These are phyloP conservation scores for Anguilla japonica DNA, from an alignment of 2,113 vertebrate species.

Conservation along the genomic window DNA sequence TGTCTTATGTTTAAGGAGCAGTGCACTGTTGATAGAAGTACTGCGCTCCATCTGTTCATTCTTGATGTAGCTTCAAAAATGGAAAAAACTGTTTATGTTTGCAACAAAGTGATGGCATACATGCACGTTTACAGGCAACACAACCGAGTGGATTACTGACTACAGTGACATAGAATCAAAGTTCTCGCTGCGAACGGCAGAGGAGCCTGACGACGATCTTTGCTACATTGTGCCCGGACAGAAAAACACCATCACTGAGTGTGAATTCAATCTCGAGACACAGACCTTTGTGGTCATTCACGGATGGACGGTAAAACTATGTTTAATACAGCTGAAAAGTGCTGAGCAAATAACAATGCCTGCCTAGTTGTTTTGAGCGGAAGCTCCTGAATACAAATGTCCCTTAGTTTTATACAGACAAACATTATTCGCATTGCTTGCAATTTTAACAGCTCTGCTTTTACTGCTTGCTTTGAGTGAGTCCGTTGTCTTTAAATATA, in stretches of 20 bases:
- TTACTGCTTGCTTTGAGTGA: too few relatives aligned
- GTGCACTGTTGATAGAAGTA: neutral
- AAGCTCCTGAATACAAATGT: too few relatives aligned
- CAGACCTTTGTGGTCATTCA: constrained; percentile 93
- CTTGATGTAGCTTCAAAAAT: neutral
- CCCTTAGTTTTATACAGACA: too few relatives aligned
- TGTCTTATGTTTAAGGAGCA: neutral
- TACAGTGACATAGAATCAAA: constrained; percentile 82
- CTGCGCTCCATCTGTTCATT: neutral
- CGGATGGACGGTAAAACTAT: constrained; percentile 86
- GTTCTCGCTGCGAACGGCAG: constrained; percentile 82
- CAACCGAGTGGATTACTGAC: constrained; percentile 62
- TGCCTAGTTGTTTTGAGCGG: too few relatives aligned
- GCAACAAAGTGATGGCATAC: neutral
- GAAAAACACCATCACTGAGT: constrained; percentile 73
- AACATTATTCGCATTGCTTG: neutral
- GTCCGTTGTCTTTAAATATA: too few relatives aligned
- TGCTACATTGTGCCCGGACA: constrained; percentile 85
- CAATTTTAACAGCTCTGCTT: neutral
- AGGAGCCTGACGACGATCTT: constrained; percentile 81
- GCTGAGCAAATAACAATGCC: neutral
- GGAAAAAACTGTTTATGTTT: neutral
- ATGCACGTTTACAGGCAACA: constrained; percentile 56
- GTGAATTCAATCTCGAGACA: constrained; percentile 81
- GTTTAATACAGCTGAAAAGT: neutral